Evolutionary conservation across 2,797 vertebrate species (phyloP).

Genomic region (Borostomias antarcticus): DNA sequence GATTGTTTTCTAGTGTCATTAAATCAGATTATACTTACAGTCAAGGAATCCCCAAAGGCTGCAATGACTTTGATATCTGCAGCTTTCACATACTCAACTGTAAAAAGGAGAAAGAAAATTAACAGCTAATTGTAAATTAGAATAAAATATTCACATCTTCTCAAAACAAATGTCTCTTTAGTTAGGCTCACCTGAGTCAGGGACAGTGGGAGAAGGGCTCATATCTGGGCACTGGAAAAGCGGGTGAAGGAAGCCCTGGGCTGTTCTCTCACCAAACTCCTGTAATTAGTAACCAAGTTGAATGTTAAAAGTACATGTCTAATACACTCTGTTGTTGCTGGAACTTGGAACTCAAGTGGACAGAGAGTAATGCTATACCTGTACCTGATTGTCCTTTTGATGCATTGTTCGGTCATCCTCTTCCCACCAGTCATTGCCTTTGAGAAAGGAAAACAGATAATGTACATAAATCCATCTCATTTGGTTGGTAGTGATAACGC

Average conservation of each 20-base stretch:
- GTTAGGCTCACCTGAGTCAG: constrained; percentile 62
- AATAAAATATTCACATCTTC: not conserved
- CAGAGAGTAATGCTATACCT: not conserved
- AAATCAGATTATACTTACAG: constrained; percentile 81
- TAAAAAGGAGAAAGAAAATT: constrained; percentile 42
- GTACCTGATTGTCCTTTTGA: constrained; percentile 48
- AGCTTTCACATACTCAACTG: constrained; percentile 83
- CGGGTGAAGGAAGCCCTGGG: constrained; percentile 26
- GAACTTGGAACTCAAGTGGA: no score
- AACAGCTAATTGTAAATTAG: no score
- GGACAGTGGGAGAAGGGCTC: constrained; percentile 62
- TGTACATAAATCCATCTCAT: not conserved
- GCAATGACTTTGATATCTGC: constrained; percentile 85
- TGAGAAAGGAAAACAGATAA: constrained; percentile 3
- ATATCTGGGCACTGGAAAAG: constrained; percentile 63
- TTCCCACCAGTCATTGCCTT: constrained; percentile 41
- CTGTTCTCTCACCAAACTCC: constrained; percentile 44
- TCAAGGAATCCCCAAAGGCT: constrained; percentile 86
- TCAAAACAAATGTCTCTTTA: no score
- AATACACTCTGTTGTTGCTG: no score
- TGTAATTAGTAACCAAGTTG: constrained; percentile 28
- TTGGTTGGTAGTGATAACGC: not conserved
- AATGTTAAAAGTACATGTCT: not conserved
- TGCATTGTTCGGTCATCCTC: constrained; percentile 39
- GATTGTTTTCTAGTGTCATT: no score